phyloP scores from a whole-genome alignment of 2,797 vertebrate genomes.

The Sebastes minor region DNA sequence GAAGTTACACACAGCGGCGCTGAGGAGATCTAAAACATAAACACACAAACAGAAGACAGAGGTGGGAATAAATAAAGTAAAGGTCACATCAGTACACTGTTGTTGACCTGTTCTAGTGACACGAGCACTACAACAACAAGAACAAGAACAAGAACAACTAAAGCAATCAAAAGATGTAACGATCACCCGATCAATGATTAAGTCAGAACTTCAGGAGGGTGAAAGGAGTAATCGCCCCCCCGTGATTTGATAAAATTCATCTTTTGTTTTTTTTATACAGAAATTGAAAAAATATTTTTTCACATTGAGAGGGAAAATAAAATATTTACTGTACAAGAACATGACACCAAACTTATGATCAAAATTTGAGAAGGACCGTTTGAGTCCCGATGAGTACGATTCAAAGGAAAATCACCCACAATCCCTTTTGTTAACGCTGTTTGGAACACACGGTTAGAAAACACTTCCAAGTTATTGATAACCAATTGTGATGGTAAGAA shows the following conservation, averaged over 20 bases:
- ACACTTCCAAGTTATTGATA: slow-evolving; percentile 40
- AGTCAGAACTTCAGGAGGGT: slow-evolving; percentile 37
- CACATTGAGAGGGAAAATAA: slow-evolving; percentile 73
- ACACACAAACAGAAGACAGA: slow-evolving; percentile 53
- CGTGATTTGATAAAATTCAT: slow-evolving; percentile 55
- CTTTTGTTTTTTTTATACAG: slow-evolving; percentile 56
- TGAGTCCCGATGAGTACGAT: slow-evolving; percentile 26
- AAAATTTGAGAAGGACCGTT: slow-evolving; percentile 34
- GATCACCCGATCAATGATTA: slow-evolving; percentile 26
- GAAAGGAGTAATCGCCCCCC: slow-evolving; percentile 39
- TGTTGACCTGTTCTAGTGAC: slow-evolving; percentile 27
- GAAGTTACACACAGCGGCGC: slow-evolving; percentile 36
- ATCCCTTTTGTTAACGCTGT: slow-evolving; percentile 47
- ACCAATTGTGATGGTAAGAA: slow-evolving; percentile 73
- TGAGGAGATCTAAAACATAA: slow-evolving; percentile 55
- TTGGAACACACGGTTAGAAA: slow-evolving; percentile 56
- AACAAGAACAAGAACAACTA: slow-evolving; percentile 16
- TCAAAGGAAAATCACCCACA: slow-evolving; percentile 61
- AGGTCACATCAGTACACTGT: slow-evolving; percentile 34
- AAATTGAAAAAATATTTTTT: slow-evolving; percentile 76
- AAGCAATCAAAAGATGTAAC: slow-evolving; percentile 44
- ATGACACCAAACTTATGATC: slow-evolving; percentile 50
- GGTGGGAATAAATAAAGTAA: slow-evolving; percentile 56
- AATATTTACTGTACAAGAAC: slow-evolving; percentile 72
- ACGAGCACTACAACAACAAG: slow-evolving; percentile 55